These are phyloP conservation scores for Cephus cinctus DNA, from an alignment of 1,140 invertebrate genomes.

Conservation along the genomic window DNA sequence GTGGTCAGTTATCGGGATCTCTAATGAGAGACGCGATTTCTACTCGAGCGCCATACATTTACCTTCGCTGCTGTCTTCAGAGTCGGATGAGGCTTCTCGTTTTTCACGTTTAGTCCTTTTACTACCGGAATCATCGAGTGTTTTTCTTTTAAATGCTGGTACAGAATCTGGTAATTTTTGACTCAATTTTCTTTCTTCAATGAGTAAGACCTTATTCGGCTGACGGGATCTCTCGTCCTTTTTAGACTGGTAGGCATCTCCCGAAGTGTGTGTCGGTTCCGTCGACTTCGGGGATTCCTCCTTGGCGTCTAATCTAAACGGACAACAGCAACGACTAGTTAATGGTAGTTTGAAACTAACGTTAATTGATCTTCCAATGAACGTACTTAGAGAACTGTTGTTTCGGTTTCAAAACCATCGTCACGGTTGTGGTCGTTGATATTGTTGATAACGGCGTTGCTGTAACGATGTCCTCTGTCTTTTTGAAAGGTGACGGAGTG, in stretches of 20 bases:
- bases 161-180: slow-evolving; percentile 37
- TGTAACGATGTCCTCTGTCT: slow-evolving; percentile 69
- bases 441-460: too few species aligned
- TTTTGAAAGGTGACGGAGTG: slow-evolving; percentile 77
- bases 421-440: too few species aligned
- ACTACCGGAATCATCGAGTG: slow-evolving; percentile 39
- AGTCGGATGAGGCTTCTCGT: slow-evolving; percentile 51
- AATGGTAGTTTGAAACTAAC: too few species aligned
- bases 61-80: slow-evolving; percentile 53
- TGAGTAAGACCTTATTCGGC: slow-evolving; percentile 24
- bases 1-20: too few species aligned
- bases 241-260: slow-evolving; percentile 45
- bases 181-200: slow-evolving; percentile 43
- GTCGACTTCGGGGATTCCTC: slow-evolving; percentile 41
- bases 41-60: too few species aligned
- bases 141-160: slow-evolving; percentile 38
- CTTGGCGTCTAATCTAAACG: slow-evolving; percentile 46
- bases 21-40: too few species aligned
- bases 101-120: slow-evolving; percentile 51
- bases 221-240: slow-evolving; percentile 40
- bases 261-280: slow-evolving; percentile 30
- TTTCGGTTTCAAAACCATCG: too few species aligned
- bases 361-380: too few species aligned
- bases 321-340: too few species aligned
- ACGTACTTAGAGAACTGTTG: too few species aligned